Base-by-base conservation (phyloP, 2,888 invertebrate species). In the Arctia plantaginis region DNA sequence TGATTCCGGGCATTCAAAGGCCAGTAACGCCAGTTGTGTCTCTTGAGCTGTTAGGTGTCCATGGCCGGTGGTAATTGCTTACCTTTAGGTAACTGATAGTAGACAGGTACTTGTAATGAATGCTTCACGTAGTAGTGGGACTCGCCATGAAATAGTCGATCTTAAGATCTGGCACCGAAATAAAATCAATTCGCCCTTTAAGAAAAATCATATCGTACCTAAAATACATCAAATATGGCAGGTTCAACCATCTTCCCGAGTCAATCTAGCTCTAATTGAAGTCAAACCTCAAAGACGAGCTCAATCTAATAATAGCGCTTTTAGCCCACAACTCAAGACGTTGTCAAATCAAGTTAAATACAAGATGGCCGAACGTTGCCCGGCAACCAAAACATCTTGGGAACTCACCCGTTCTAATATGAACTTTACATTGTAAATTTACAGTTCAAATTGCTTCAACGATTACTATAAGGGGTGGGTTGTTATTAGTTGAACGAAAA, bases 251-350 rank as follows among this genome's bases (percentile, higher is more conserved):
- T 70, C 51, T 72, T 33, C 71, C 59, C 6, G 64, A 30, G 13
- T 65, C 71, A 66, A 76, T 76, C 47, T 71, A 66, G 78, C 71
- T 69, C 73, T 87, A 90, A 90, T 89, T 90, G 86, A 79, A 77
- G 74, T 82, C 77, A 86, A 90, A 93, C 94, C 94, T 91, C 94
- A 93, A 92, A 92, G 92, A 88, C 87, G 85, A 33, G 78, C 73
- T 67, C 89, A 92, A 94, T 94, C 89, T 87, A 88, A 90, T 89
- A 82, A 84, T 87, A 85, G 82, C 90, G 92, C 92, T 91, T 91
- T 91, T 82, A 89, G 87, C 91, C 94, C 93, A 85, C 95, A 94
- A 92, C 89, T 91, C 93, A 94, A 94, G 95, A 95, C 92, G 93
- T 91, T 94, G 86, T 77, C 74, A 90, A 91, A 92, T 89, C 86